phyloP scores from a whole-genome alignment of 2,888 invertebrate genomes.

The Matsumyia berberina region DNA sequence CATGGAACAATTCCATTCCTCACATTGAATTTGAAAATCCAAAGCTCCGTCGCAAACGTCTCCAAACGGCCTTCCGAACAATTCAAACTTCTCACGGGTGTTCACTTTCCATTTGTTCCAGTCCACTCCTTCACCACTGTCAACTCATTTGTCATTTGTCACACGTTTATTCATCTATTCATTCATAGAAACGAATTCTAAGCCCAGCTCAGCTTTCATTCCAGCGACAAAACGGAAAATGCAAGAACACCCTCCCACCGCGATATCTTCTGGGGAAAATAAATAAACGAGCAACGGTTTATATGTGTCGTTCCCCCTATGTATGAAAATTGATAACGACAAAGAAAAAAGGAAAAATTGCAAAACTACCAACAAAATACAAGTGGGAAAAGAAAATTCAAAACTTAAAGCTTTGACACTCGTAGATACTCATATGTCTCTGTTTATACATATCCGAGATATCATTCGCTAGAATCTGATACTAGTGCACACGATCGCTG shows the following conservation, averaged over 20 bases:
- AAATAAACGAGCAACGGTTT: slow-evolving; percentile 34
- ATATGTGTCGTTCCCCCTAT: background rate
- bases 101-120: slow-evolving; percentile 40
- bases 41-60: too few relatives aligned
- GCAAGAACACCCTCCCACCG: background rate
- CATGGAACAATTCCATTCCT: too few relatives aligned
- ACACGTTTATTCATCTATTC: slow-evolving; percentile 39
- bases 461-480: slow-evolving; percentile 69
- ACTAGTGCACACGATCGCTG: slow-evolving; percentile 63
- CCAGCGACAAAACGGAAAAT: slow-evolving; percentile 5
- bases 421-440: background rate
- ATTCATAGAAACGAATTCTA: slow-evolving; percentile 33
- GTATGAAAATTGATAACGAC: slow-evolving; percentile 33
- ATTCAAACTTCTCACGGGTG: slow-evolving; percentile 28
- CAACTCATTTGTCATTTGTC: slow-evolving; percentile 39
- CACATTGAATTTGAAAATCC: too few relatives aligned
- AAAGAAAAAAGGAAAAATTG: background rate
- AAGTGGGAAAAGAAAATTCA: slow-evolving; percentile 24
- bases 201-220: slow-evolving; percentile 58
- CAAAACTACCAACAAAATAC: slow-evolving; percentile 18
- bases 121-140: slow-evolving; percentile 26
- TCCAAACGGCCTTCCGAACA: background rate
- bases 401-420: slow-evolving; percentile 61
- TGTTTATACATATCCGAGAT: slow-evolving; percentile 64
- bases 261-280: background rate